A percentile compares a stretch with the other conserved stretches of the same genome.
Evolutionary conservation across 2,113 vertebrate genomes (phyloP).

Genomic region (Cynoglossus semilaevis): DNA sequence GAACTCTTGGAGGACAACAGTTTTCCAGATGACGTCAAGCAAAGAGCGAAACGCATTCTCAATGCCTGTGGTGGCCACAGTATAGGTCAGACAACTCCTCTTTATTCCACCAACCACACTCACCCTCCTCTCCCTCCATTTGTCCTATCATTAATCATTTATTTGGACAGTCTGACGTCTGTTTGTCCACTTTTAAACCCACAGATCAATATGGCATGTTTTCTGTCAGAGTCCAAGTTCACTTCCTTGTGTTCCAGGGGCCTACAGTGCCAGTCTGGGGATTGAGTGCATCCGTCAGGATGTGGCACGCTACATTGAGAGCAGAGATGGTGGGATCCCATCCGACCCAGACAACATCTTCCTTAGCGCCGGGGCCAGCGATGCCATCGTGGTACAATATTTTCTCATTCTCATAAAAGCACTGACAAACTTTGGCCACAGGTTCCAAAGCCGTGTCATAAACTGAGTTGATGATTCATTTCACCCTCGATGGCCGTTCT

Average conservation of each 20-base stretch:
- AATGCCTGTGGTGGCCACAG: conserved; percentile 82
- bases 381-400: conserved; percentile 80
- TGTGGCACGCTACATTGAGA: conserved; percentile 81
- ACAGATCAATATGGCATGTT: neutral
- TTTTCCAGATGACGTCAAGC: conserved; percentile 83
- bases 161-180: neutral
- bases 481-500: neutral
- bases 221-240: conserved; percentile 29
- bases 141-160: conserved; percentile 29
- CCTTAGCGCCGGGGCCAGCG: conserved; percentile 86
- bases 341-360: conserved; percentile 81
- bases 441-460: neutral
- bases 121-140: neutral
- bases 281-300: conserved; percentile 82
- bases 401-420: neutral
- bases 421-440: neutral
- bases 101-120: conserved; percentile 17
- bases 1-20: conserved; percentile 76
- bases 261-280: conserved; percentile 85
- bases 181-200: neutral
- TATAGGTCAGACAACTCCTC: conserved; percentile 73
- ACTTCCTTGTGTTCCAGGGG: conserved; percentile 67
- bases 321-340: conserved; percentile 81
- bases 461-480: neutral
- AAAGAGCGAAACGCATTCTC: conserved; percentile 77